Base-by-base conservation (phyloP, 2,888 invertebrate species). In the Ptilodon capucinus region DNA sequence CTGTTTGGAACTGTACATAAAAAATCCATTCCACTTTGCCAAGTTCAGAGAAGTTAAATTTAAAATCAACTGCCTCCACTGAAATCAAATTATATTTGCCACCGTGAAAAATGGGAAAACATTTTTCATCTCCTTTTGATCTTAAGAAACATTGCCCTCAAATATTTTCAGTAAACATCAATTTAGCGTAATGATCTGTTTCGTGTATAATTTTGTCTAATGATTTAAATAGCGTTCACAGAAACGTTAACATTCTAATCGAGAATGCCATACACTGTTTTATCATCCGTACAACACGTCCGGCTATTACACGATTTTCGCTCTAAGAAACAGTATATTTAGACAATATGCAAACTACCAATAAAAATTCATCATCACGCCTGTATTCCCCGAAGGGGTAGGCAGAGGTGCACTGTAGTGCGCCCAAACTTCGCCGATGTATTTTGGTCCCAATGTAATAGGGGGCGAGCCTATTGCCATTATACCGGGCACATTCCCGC, bases 41-140 rank as follows among this genome's bases (percentile, higher is more conserved):
- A 80, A 81, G 73, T 83, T 82, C 73, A 76, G 68, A 73, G 67
- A 81, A 80, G 81, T 81, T 82, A 78, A 83, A 81, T 81, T 84
- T 83, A 77, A 85, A 86, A 83, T 84, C 79, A 81, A 83, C 85
- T 78, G 76, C 70, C 77, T 77, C 75, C 71, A 64, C 68, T 76
- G 74, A 83, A 86, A 86, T 86, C 82, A 84, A 86, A 86, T 87
- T 86, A 86, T 84, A 78, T 79, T 78, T 69, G 79, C 78, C 79
- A 78, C 81, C 80, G 75, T 79, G 78, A 80, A 85, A 86, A 84
- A 80, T 81, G 76, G 61, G 74, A 78, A 81, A 83, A 81, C 69
- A 79, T 81, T 81, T 82, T 71, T 76, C n/a, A n/a, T 71, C 47
- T 53, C 66, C 74, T 77, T 84, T 86, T 81, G 83, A 85, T 84